Evolutionary conservation across 2,888 invertebrate species (phyloP).

Genomic region (Junonia oenone): DNA sequence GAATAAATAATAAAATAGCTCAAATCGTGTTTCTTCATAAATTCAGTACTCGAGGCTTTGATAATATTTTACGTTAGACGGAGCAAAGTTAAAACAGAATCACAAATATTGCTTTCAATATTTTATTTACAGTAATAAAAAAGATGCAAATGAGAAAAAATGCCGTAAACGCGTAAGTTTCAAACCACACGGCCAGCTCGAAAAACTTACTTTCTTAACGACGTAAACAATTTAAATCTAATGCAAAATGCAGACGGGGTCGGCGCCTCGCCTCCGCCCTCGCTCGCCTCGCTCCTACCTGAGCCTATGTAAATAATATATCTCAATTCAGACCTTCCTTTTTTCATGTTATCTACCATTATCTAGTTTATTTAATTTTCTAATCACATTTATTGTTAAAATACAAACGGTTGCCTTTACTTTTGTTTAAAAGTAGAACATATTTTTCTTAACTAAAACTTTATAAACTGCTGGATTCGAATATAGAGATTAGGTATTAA

Average conservation of each 20-base stretch:
- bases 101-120: too few relatives aligned
- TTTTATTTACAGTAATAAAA: too few relatives aligned
- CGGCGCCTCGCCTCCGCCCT: constrained; percentile 45
- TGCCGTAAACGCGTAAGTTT: constrained; percentile 43
- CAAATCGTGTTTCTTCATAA: too few relatives aligned
- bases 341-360: constrained; percentile 9
- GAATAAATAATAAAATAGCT: too few relatives aligned
- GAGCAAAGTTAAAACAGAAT: too few relatives aligned
- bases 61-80: too few relatives aligned
- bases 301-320: constrained; percentile 64
- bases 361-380: neutral
- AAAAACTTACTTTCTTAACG: constrained; percentile 72
- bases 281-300: constrained; percentile 43
- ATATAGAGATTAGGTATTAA: too few relatives aligned
- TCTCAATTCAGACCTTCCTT: constrained; percentile 42
- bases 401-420: too few relatives aligned
- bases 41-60: too few relatives aligned
- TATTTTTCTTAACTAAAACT: too few relatives aligned
- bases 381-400: neutral
- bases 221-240: constrained; percentile 78
- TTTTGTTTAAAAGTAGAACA: too few relatives aligned
- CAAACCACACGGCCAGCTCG: constrained; percentile 47
- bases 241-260: constrained; percentile 70
- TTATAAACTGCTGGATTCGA: too few relatives aligned
- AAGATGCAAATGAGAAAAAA: constrained; percentile 40